Evolutionary conservation across 2,797 vertebrate species (phyloP), one percentile per base, ranked within the genome.

Genomic region (Cuniculus paca): DNA sequence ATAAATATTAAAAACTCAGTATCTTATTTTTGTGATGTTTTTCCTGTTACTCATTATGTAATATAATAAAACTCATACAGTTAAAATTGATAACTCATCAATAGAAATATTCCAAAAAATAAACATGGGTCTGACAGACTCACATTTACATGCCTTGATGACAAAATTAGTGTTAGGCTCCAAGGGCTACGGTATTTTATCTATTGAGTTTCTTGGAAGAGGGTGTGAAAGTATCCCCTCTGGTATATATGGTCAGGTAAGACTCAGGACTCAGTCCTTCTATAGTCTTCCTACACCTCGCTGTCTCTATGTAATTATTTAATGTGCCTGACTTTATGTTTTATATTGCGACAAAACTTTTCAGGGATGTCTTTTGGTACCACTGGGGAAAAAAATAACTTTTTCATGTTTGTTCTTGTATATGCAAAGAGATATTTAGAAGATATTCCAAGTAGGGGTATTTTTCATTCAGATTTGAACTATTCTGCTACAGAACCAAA

Each of bases 391-490:
- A 79, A 56, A 78, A 58, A 70, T 2, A 78, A 70, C 36, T 75
- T 83, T 90, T 82, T 22, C 6, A 7, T 58, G 45, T 45, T 72
- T 95, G 50, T 77, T 54, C 90, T 79, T 81, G 34, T 58, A 17
- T 79, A 75, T 90, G 13, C 60, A 96, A n/a, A 90, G 83, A 80
- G 24, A 61, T 58, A 72, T 50, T 90, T 90, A 92, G 56, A 90
- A 91, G 42, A 22, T 39, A 91, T 68, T 84, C 16, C 20, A 88
- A 58, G 72, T 34, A 72, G 17, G 12, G 68, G 4, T 54, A 79
- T 91, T 85, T 94, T 45, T 58, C 9, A 50, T 36, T 77, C 94
- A 70, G 26, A 87, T 94, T 79, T 87, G 42, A 52, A 52, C 36
- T 42, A 2, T 89, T 90, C 48, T 82, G 3, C 77, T 95, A 78